Percentiles rank a stretch among this genome's conserved stretches.
These are phyloP conservation scores for Drosophila pseudotalamancana DNA, from an alignment of 2,888 invertebrate species.

Conservation along the genomic window DNA sequence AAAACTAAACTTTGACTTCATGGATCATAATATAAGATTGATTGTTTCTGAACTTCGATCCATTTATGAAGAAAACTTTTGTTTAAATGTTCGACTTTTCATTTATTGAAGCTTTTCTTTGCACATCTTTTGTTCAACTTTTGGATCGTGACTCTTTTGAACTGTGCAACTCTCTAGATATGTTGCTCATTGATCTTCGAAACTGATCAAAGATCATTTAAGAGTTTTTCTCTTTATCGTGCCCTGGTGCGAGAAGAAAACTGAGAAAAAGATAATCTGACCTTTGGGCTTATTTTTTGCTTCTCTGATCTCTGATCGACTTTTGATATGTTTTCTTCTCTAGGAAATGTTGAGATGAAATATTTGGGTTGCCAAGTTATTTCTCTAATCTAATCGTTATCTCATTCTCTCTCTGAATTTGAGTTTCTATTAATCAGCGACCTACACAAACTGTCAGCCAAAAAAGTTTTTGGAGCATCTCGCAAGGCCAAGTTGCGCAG, in stretches of 20 bases:
- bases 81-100: conserved; percentile 13
- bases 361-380: not conserved
- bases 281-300: not conserved
- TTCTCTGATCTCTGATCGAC: not conserved
- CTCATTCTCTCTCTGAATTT: not conserved
- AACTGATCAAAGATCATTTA: not conserved
- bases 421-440: not conserved
- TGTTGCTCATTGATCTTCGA: not conserved
- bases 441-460: conserved; percentile 29
- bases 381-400: not conserved
- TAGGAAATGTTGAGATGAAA: not conserved
- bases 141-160: conserved; percentile 2
- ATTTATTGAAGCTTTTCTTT: conserved; percentile 3
- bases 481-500: conserved; percentile 44
- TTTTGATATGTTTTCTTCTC: not conserved
- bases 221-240: not conserved
- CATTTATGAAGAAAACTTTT: not conserved
- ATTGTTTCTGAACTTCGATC: conserved; percentile 2
- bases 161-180: not conserved
- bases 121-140: not conserved
- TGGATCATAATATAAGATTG: conserved; percentile 9
- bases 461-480: conserved; percentile 15
- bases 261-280: not conserved
- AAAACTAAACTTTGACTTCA: not conserved
- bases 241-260: not conserved